A percentile compares a stretch with the other conserved stretches of the same genome.
Conservation (phyloP, 2,888 invertebrate genomes). For the Marronus borbonicus region DNA sequence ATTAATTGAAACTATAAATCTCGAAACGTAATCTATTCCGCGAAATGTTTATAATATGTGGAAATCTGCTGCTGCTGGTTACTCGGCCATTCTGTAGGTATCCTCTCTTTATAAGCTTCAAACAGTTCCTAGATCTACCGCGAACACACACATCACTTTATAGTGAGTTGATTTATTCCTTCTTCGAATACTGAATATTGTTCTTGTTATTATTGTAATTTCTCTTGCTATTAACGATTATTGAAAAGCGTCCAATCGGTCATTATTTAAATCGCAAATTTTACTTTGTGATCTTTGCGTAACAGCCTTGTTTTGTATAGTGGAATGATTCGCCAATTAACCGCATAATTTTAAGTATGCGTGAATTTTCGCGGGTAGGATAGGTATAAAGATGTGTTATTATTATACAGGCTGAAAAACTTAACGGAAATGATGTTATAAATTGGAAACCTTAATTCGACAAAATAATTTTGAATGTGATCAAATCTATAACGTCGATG, state of each 20-base stretch:
- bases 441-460: no score
- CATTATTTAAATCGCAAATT: not conserved
- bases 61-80: conserved; percentile 24
- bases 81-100: not conserved
- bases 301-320: not conserved
- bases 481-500: no score
- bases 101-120: not conserved
- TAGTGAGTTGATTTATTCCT: conserved; percentile 10
- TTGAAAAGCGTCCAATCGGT: not conserved
- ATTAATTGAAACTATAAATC: conserved; percentile 45
- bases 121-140: conserved; percentile 4
- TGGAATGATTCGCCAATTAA: not conserved
- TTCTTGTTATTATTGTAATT: conserved; percentile 13
- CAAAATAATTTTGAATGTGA: no score
- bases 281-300: not conserved
- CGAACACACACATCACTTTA: conserved; percentile 13
- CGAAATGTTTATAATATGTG: conserved; percentile 41
- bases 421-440: no score
- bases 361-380: not conserved
- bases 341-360: not conserved
- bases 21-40: conserved; percentile 34
- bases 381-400: not conserved
- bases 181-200: conserved; percentile 15
- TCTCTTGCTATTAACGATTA: not conserved
- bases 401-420: no score